phyloP scores from a whole-genome alignment of 2,113 vertebrate genomes.

The Dissostichus mawsoni region DNA sequence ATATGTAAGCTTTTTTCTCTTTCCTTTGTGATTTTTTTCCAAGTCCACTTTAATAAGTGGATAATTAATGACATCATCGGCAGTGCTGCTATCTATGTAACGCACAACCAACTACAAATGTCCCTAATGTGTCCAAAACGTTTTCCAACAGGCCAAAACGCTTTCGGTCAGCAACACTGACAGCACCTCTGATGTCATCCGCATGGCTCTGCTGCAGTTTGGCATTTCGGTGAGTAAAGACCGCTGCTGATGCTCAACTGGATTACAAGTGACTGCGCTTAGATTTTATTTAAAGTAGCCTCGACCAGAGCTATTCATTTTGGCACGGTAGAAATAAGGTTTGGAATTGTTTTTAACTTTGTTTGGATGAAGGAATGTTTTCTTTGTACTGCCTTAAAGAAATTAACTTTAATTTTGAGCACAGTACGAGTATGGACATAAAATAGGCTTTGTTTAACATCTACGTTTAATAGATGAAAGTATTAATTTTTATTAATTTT shows the following conservation, averaged over 20 bases:
- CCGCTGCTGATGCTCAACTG: background rate
- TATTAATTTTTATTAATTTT: background rate
- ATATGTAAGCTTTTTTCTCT: slow-evolving; percentile 86
- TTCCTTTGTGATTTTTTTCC: slow-evolving; percentile 11
- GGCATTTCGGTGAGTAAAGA: slow-evolving; percentile 89
- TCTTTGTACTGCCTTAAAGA: too few species aligned
- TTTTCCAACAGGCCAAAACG: slow-evolving; percentile 89
- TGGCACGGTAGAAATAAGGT: too few species aligned
- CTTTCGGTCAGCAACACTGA: slow-evolving; percentile 90
- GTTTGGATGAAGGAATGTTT: too few species aligned
- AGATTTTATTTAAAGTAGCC: too few species aligned
- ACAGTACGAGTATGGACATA: too few species aligned
- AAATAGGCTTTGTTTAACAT: background rate
- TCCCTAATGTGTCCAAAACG: slow-evolving; percentile 13
- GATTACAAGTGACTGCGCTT: too few species aligned
- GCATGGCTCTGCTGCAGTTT: slow-evolving; percentile 90
- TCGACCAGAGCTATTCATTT: too few species aligned
- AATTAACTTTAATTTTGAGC: too few species aligned
- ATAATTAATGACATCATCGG: slow-evolving; percentile 2
- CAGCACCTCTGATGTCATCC: slow-evolving; percentile 91
- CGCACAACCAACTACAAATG: slow-evolving; percentile 7
- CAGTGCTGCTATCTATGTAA: background rate
- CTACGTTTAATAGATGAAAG: background rate
- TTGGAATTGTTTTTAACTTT: too few species aligned
- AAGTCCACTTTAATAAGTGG: background rate